A percentile compares a stretch with the other conserved stretches of the same genome.
phyloP scores from a whole-genome alignment of 2,113 vertebrate genomes.

The Micromys minutus region DNA sequence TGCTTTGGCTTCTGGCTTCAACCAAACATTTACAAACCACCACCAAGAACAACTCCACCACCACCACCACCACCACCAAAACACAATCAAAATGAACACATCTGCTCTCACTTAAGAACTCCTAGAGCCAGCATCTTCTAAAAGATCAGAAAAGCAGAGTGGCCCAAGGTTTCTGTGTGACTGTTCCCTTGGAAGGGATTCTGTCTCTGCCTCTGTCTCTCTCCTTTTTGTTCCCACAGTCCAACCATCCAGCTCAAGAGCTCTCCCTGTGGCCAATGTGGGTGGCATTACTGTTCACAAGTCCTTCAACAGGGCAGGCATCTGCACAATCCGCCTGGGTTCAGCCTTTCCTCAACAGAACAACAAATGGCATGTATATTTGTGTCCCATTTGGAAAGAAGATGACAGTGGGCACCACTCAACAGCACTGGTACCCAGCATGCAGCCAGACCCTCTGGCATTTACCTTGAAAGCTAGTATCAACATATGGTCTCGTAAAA shows the following conservation, averaged over 20 bases:
- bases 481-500: conserved; percentile 14
- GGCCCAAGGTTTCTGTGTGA: rapidly evolving
- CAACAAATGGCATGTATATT: too few species aligned
- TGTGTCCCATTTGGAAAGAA: neutral
- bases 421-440: neutral
- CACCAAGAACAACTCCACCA: too few species aligned
- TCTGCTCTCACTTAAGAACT: neutral
- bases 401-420: neutral
- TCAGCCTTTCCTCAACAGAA: too few species aligned
- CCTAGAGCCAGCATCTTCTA: neutral
- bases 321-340: neutral
- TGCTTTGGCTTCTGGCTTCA: neutral
- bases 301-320: neutral
- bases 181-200: neutral
- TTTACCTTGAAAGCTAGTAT: neutral
- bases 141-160: neutral
- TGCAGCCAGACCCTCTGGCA: neutral
- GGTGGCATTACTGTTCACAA: neutral
- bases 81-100: neutral
- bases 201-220: neutral
- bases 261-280: neutral
- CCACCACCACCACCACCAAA: neutral
- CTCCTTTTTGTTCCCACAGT: neutral
- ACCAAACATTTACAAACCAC: too few species aligned
- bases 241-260: neutral